phyloP scores from a whole-genome alignment of 2,113 vertebrate species.

The Pollachius pollachius region DNA sequence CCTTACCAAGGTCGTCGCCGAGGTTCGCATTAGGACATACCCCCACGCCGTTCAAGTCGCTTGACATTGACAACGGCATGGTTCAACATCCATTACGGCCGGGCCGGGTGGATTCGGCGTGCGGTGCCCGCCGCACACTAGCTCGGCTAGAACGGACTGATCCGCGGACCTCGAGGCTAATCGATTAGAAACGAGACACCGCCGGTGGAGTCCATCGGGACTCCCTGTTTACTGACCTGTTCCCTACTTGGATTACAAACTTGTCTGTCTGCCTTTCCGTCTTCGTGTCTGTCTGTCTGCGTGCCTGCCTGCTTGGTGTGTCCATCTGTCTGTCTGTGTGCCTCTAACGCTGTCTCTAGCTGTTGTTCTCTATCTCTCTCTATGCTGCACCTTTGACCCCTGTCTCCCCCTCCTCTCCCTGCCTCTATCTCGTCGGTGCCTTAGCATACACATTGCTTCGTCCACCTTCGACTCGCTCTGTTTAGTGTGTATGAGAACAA shows the following conservation, averaged over 20 bases:
- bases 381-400: too few relatives aligned
- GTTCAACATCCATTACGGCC: too few relatives aligned
- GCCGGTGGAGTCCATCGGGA: slow-evolving; percentile 35
- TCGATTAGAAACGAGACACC: slow-evolving; percentile 44
- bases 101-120: background rate
- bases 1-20: too few relatives aligned
- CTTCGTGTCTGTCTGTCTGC: background rate
- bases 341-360: too few relatives aligned
- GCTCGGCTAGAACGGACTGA: slow-evolving; percentile 31
- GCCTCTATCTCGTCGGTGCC: background rate
- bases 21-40: too few relatives aligned
- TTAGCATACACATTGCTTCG: background rate
- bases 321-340: too few relatives aligned
- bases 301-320: slow-evolving; percentile 5
- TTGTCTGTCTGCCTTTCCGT: slow-evolving; percentile 2
- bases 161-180: slow-evolving; percentile 30
- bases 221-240: slow-evolving; percentile 47
- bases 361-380: too few relatives aligned
- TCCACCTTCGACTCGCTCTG: background rate
- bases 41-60: too few relatives aligned
- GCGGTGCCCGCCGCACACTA: background rate
- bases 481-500: slow-evolving; percentile 26
- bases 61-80: too few relatives aligned
- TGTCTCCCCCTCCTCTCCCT: too few relatives aligned
- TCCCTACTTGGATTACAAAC: slow-evolving; percentile 18